These are phyloP conservation scores for Glaucidium brasilianum DNA, from an alignment of 2,113 vertebrate species.

Conservation along the genomic window DNA sequence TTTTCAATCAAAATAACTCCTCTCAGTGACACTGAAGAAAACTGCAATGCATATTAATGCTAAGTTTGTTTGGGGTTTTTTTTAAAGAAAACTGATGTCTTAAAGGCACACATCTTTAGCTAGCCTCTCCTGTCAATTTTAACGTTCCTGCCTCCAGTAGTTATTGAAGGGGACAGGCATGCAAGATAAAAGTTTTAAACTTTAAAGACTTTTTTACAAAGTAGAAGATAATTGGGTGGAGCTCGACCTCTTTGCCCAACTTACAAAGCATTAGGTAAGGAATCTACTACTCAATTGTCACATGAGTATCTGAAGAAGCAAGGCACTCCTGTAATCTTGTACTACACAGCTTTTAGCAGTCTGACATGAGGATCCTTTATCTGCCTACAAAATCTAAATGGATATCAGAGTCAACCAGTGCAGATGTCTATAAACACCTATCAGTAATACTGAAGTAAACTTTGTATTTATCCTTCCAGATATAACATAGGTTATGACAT, in stretches of 20 bases:
- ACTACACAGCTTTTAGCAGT: background rate
- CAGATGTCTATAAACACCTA: background rate
- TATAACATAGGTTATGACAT: background rate
- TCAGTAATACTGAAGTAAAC: background rate
- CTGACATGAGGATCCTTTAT: background rate
- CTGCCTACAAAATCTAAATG: background rate
- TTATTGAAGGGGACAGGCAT: background rate
- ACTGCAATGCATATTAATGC: background rate
- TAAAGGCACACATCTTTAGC: background rate
- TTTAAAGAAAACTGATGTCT: background rate
- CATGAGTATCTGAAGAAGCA: background rate
- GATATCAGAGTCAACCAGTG: background rate
- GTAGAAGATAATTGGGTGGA: background rate
- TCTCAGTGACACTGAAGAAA: background rate
- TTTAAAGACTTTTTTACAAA: background rate
- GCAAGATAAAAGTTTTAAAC: background rate
- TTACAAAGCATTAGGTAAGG: background rate
- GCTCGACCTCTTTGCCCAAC: rapidly evolving
- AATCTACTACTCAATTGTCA: background rate
- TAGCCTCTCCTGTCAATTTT: background rate
- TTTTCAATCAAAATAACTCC: background rate
- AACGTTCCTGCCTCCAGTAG: background rate
- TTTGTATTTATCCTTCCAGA: background rate
- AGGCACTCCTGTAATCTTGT: background rate
- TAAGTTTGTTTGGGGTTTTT: background rate